These are phyloP conservation scores for Zoanthus sociatus DNA, from an alignment of 92 coral and sea anemone species.

Conservation along the genomic window DNA sequence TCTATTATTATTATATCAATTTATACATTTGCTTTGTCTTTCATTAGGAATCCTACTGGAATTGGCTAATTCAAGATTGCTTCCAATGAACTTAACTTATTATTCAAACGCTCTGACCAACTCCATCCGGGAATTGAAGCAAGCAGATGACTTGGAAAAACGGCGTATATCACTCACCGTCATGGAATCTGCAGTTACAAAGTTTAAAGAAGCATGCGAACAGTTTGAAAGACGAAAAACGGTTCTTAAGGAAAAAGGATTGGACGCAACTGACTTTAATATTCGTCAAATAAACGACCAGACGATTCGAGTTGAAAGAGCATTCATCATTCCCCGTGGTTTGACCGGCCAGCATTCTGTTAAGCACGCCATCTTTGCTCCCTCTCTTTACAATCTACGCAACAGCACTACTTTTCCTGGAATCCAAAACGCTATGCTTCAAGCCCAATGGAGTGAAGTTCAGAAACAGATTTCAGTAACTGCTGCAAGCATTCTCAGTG, in stretches of 20 bases:
- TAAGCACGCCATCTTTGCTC: constrained; percentile 35
- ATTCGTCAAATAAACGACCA: constrained; percentile 42
- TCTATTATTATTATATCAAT: too few relatives aligned
- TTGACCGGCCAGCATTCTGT: constrained; percentile 17
- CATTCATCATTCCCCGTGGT: constrained; percentile 43
- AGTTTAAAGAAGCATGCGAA: constrained; percentile 25
- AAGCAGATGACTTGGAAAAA: background rate
- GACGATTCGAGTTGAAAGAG: constrained; percentile 42
- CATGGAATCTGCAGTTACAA: constrained; percentile 13
- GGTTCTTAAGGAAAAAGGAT: constrained; percentile 1
- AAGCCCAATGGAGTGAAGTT: constrained; percentile 29
- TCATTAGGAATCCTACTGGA: constrained; percentile 21
- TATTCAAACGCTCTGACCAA: constrained; percentile 11
- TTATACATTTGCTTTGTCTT: background rate
- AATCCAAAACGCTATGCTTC: constrained; percentile 13
- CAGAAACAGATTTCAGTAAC: constrained; percentile 31
- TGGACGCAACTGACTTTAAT: background rate
- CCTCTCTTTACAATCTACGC: constrained; percentile 35
- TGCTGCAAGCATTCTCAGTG: constrained; percentile 35
- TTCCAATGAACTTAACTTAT: constrained; percentile 32
- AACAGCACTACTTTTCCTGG: constrained; percentile 35
- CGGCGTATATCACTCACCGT: constrained; percentile 8
- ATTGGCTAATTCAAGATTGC: constrained; percentile 20
- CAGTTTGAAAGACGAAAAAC: constrained; percentile 22
- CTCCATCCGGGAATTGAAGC: background rate